phyloP scores from a whole-genome alignment of 2,888 invertebrate species.

The Rhyacophila evoluta region DNA sequence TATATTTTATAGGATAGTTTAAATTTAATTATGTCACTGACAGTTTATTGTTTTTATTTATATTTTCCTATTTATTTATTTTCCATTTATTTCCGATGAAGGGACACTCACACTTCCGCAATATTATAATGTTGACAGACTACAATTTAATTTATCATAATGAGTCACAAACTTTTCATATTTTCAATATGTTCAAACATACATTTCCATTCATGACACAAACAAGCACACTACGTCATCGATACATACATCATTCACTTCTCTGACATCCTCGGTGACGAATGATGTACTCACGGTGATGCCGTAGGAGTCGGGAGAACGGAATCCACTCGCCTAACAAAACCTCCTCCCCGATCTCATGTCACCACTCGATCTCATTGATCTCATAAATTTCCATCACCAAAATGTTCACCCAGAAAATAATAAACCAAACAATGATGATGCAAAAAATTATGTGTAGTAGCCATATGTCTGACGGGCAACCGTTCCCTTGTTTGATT shows the following conservation, averaged over 20 bases:
- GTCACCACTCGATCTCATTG: not conserved
- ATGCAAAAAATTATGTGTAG: conserved; percentile 39
- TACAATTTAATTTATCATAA: conserved; percentile 6
- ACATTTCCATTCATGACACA: not conserved
- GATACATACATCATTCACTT: not conserved
- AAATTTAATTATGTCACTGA: no score
- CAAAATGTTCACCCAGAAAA: conserved; percentile 11
- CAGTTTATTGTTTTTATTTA: no score
- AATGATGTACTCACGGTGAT: not conserved
- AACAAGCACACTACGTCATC: no score
- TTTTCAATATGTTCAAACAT: not conserved
- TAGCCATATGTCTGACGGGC: conserved; percentile 68
- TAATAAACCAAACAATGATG: conserved; percentile 5
- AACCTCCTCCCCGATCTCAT: not conserved
- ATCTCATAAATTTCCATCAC: not conserved
- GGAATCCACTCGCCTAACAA: not conserved
- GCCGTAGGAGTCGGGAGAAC: not conserved
- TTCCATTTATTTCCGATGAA: not conserved
- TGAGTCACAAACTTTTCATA: not conserved
- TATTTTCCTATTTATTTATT: no score
- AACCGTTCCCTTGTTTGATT: conserved; percentile 73
- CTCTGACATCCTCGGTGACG: not conserved
- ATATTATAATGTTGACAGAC: not conserved
- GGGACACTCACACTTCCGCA: not conserved
- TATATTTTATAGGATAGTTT: no score